Base-by-base conservation (phyloP, 2,888 invertebrate species). In the Brachyptera putata region DNA sequence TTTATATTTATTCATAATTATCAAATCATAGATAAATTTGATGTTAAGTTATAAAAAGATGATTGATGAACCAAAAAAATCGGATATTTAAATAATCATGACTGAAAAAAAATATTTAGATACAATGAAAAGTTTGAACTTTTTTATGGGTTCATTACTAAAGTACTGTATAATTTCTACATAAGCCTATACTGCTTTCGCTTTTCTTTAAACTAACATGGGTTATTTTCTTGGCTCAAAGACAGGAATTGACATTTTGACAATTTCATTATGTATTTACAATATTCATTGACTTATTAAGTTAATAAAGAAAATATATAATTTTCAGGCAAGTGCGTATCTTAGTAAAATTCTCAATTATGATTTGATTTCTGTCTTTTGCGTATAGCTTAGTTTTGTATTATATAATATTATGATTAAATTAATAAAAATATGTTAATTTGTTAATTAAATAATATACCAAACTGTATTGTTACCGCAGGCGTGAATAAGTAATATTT, bases 371-470 rank as follows among this genome's bases (percentile, higher is more conserved):
- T n/a, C n/a, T 21, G n/a, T 22, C 46, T 46, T 11, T 13, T 24
- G 46, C 46, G 24, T 46, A 24, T 24, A 46, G 46, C 46, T 46
- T 46, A 21, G 24, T 46, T 46, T 43, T 46, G 16, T 46, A 18
- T 46, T n/a, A 18, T 46, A 46, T 46, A 18, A 2, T 24, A 36
- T 53, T 53, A 53, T 36, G 18, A 53, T 34, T 34, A 36, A n/a
- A n/a, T n/a, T n/a, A n/a, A n/a, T n/a, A n/a, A 36, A 18, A 36
- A 18, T 24, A 53, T 53, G 53, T 53, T 34, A 53, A 53, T 53
- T 53, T 53, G 53, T 53, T 53, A 53, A 46, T 46, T 46, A 21
- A 30, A 53, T 34, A 53, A 53, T 53, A 34, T 36, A 53, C 53
- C 53, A 53, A 34, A 53, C 36, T 53, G 18, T 36, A 53, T 34